Percentiles rank a stretch among this genome's conserved stretches.
Evolutionary conservation across 2,797 vertebrate species (phyloP).

Genomic region (Furcifer pardalis): DNA sequence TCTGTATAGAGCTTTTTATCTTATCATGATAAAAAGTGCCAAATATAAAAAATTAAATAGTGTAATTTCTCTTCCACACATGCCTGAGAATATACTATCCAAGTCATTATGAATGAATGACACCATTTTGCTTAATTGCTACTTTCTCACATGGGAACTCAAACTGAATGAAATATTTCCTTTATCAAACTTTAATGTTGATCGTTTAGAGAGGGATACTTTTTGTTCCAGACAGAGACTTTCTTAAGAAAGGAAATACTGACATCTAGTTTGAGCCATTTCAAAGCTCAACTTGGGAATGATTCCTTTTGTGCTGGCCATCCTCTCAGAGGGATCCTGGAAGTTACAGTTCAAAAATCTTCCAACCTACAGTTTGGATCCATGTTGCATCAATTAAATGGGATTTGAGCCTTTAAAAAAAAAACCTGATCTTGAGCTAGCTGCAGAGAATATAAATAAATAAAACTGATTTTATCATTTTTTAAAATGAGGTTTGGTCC

Average conservation of each 20-base stretch:
- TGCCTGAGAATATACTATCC: background rate
- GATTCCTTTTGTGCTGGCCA: too few species aligned
- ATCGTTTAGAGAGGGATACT: background rate
- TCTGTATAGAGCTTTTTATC: background rate
- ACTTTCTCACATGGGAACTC: background rate
- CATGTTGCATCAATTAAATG: background rate
- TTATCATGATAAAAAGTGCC: background rate
- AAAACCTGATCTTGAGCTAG: background rate
- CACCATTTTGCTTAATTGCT: background rate
- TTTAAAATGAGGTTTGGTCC: background rate
- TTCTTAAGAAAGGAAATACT: background rate
- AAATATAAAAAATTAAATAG: background rate
- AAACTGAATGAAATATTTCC: background rate
- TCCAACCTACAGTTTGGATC: background rate
- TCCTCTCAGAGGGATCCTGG: too few species aligned
- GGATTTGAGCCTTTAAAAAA: background rate
- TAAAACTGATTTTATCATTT: background rate
- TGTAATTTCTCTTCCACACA: background rate
- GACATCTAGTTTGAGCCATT: background rate
- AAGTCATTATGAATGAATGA: background rate
- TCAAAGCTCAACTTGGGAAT: background rate
- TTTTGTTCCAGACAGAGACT: background rate
- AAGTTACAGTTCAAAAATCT: too few species aligned
- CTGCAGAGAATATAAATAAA: background rate
- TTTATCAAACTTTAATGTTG: background rate